These are phyloP conservation scores for Amphipoea oculea DNA, from an alignment of 2,888 invertebrate species.

Conservation along the genomic window DNA sequence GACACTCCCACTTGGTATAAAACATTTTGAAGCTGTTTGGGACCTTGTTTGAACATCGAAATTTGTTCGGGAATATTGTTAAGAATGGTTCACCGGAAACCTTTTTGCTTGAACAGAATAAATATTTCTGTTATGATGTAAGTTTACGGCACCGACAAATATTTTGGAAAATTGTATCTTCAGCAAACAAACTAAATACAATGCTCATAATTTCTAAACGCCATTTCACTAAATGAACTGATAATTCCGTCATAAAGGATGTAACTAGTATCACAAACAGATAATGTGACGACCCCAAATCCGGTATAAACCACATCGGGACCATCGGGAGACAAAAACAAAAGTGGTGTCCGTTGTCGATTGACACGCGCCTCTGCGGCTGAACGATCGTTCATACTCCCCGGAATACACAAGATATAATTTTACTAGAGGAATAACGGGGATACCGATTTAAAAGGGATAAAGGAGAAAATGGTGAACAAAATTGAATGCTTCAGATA, in stretches of 20 bases:
- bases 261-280: conserved; percentile 49
- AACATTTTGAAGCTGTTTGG: conserved; percentile 69
- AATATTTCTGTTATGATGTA: conserved; percentile 7
- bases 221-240: conserved; percentile 18
- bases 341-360: conserved; percentile 66
- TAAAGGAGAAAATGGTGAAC: background rate
- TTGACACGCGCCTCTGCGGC: conserved; percentile 76
- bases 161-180: background rate
- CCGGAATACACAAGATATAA: conserved; percentile 41
- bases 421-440: conserved; percentile 16
- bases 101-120: conserved; percentile 9
- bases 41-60: conserved; percentile 57
- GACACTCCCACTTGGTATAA: conserved; percentile 74
- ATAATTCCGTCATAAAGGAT: conserved; percentile 44
- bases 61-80: conserved; percentile 55
- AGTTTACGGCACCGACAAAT: background rate
- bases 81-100: conserved; percentile 46
- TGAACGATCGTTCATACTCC: conserved; percentile 61
- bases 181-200: background rate
- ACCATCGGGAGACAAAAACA: conserved; percentile 61
- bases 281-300: conserved; percentile 60
- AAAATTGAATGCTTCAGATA: background rate
- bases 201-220: background rate
- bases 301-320: conserved; percentile 64
- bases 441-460: background rate